These are phyloP conservation scores for Cyclina sinensis DNA, from an alignment of 1,140 invertebrate genomes.

Conservation along the genomic window DNA sequence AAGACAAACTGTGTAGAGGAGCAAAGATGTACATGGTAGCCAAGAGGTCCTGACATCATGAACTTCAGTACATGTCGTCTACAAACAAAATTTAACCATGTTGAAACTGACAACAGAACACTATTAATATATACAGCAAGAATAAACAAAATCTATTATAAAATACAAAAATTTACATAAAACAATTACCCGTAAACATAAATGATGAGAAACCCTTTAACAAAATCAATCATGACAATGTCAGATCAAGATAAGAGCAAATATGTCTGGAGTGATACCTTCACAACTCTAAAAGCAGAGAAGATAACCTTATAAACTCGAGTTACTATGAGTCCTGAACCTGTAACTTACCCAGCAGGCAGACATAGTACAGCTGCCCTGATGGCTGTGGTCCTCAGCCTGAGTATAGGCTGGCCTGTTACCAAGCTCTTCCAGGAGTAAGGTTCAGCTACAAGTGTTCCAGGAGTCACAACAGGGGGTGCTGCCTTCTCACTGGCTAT, in stretches of 20 bases:
- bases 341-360: conserved; percentile 80
- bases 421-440: conserved; percentile 86
- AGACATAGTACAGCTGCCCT: conserved; percentile 83
- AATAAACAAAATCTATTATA: no score
- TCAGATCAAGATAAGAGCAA: no score
- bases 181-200: no score
- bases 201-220: no score
- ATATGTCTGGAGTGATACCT: background rate
- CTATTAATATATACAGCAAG: no score
- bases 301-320: no score
- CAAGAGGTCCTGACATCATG: conserved; percentile 84
- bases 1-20: conserved; percentile 85
- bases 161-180: no score
- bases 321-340: no score
- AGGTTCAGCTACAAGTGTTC: conserved; percentile 84
- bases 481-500: conserved; percentile 68
- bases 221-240: no score
- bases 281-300: no score
- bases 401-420: conserved; percentile 85
- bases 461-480: conserved; percentile 78
- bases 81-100: conserved; percentile 46
- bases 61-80: conserved; percentile 86
- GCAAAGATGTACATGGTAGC: conserved; percentile 85
- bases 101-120: no score
- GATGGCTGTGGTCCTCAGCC: conserved; percentile 83